A percentile compares a stretch with the other conserved stretches of the same genome.
phyloP scores from a whole-genome alignment of 2,888 invertebrate genomes.

The Pheosia tremula region DNA sequence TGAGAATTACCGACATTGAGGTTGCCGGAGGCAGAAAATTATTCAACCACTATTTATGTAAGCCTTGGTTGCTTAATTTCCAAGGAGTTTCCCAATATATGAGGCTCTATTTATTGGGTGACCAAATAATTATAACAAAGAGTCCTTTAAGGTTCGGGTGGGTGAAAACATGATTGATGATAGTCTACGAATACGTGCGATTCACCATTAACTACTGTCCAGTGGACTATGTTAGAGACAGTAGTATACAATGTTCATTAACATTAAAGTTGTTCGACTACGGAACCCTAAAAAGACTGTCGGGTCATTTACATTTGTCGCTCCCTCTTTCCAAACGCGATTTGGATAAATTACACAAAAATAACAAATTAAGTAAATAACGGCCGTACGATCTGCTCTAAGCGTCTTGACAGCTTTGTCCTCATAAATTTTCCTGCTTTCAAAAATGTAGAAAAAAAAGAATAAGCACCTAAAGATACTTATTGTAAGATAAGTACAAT shows the following conservation, averaged over 20 bases:
- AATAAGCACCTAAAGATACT: conserved; percentile 2
- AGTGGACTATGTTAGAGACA: too few relatives aligned
- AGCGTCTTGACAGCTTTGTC: conserved; percentile 24
- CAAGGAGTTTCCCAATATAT: not conserved
- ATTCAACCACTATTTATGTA: not conserved
- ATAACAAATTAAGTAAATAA: conserved; percentile 40
- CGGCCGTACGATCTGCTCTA: conserved; percentile 26
- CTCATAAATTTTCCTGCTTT: conserved; percentile 23
- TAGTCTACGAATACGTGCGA: too few relatives aligned
- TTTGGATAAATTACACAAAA: conserved; percentile 34
- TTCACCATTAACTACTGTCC: too few relatives aligned
- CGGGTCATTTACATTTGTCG: conserved; percentile 12
- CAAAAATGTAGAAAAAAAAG: conserved; percentile 21
- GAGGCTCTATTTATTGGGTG: too few relatives aligned
- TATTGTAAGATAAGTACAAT: not conserved
- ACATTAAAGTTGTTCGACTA: too few relatives aligned
- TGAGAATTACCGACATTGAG: not conserved
- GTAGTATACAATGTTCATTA: not conserved
- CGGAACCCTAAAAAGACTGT: too few relatives aligned
- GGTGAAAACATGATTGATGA: too few relatives aligned
- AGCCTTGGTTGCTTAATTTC: not conserved
- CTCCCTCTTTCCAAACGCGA: conserved; percentile 31
- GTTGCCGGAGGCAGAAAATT: not conserved
- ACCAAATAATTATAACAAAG: too few relatives aligned
- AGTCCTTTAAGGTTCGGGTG: too few relatives aligned